Evolutionary conservation across 1,140 invertebrate genomes (phyloP), one percentile per base, ranked within the genome.

Genomic region (Nylanderia fulva): DNA sequence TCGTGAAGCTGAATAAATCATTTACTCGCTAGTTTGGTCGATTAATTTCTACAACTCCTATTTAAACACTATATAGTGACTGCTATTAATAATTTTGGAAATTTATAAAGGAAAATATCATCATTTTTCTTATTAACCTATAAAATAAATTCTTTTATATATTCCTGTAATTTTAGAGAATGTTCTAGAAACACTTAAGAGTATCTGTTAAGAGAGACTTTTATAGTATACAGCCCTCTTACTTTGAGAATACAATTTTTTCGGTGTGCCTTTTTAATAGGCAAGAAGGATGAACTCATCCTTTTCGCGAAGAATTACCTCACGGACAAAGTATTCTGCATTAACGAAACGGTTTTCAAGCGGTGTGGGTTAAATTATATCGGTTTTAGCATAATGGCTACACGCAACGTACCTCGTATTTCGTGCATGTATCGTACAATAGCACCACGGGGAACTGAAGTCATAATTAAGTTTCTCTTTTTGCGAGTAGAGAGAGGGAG

Each of bases 401-500:
- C 64, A 13, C 64, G 45, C 18, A 27, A 71, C 27, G 39, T 48
- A 48, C 9, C 18, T 7, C 21, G n/a, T n/a, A 33, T 71, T 42
- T 58, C 77, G 52, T 21, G 18, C 15, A 48, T 15, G 76, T n/a
- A 48, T 33, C 33, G 76, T 42, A 79, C 61, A 79, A 79, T 79
- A 45, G 76, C 45, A 52, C 77, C 77, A 52, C 64, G 24, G 64
- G 77, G 64, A 45, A 45, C 24, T 39, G 4, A 69, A 80, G 64
- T 80, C 77, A 71, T 82, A 82, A 71, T 82, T 71, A 82, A 71
- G 66, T 82, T 82, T 42, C 64, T 82, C 77, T 72, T 82, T 82
- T 82, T 82, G 66, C 4, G 48, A 18, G 15, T 21, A 42, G 39
- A n/a, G n/a, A n/a, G n/a, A n/a, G n/a, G 42, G 13, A 71, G 77